Base-by-base conservation (phyloP, 1,140 invertebrate species). In the Drosophila erecta region DNA sequence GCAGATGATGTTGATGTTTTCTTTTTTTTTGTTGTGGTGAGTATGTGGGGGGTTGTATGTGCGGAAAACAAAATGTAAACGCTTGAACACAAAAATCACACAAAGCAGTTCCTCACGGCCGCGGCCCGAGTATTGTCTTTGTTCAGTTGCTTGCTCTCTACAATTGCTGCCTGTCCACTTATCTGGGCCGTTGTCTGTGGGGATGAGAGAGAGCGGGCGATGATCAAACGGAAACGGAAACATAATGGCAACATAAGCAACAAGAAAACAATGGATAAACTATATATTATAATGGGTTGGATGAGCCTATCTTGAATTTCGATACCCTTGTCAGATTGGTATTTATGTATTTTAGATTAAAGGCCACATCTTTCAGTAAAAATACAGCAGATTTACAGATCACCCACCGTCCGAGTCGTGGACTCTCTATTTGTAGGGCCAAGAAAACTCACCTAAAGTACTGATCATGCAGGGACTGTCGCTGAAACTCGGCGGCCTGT, bases 401-500 rank as follows among this genome's bases (percentile, higher is more conserved):
- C 37, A 30, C 8, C 30, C 30, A 30, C 30, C 30, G 30, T 30
- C 30, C 8, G 30, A 30, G 2, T 30, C 7, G 30, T 30, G 10
- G 30, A 30, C 30, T 3, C 30, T 10, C 30, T 15, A 5, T 20
- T 10, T 12, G 1, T 20, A 4, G 12, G 40, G 2, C 33, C 2
- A 37, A 47, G 5, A 1, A n/a, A 17, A 75, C 90, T 92, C 58
- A 92, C 92, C 92, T 92, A 60, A 92, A 92, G 67, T 92, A 92
- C 73, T 92, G 92, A 79, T 92, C 92, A 51, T 92, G 91, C 60
- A 92, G 75, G 47, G 91, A 92, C 67, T 92, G 92, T 66, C 92
- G 90, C 72, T 92, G 92, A 65, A 92, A 91, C 69, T 92, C 92
- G 76, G 92, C 92, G 61, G 92, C 92, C 91, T 92, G 90, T 77